phyloP scores from a whole-genome alignment of 2,888 invertebrate species.

The Xylota sylvarum region DNA sequence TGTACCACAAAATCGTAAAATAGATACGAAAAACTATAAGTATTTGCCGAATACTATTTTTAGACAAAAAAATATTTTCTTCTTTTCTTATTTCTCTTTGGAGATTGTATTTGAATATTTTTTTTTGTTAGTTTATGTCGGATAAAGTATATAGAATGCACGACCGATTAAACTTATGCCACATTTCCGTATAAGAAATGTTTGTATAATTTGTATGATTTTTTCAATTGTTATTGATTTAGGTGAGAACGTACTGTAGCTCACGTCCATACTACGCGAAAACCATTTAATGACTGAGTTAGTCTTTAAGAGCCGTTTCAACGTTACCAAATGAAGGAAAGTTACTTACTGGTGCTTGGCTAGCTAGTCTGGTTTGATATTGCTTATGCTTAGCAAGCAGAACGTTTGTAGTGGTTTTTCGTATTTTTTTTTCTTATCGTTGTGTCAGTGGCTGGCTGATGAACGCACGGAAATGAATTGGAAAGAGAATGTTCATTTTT shows the following conservation, averaged over 20 bases:
- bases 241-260: constrained; percentile 59
- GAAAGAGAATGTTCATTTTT: background rate
- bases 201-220: constrained; percentile 51
- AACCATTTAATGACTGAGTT: constrained; percentile 78
- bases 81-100: background rate
- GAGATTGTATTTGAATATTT: background rate
- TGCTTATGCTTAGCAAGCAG: background rate
- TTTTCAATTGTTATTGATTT: constrained; percentile 31
- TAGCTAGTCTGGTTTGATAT: background rate
- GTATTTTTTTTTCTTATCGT: too few relatives aligned
- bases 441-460: background rate
- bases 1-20: constrained; percentile 7
- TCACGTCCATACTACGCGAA: constrained; percentile 79
- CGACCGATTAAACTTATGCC: constrained; percentile 67
- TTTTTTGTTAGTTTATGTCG: constrained; percentile 62
- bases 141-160: constrained; percentile 72
- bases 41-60: constrained; percentile 34
- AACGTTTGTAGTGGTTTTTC: background rate
- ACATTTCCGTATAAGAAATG: constrained; percentile 72
- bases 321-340: constrained; percentile 66
- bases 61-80: background rate
- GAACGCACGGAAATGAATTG: background rate
- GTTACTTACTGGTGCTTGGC: constrained; percentile 26
- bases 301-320: constrained; percentile 63
- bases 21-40: constrained; percentile 3